These are phyloP conservation scores for Sinopyrophorus schimmeli DNA, from an alignment of 2,888 invertebrate genomes.

Conservation along the genomic window DNA sequence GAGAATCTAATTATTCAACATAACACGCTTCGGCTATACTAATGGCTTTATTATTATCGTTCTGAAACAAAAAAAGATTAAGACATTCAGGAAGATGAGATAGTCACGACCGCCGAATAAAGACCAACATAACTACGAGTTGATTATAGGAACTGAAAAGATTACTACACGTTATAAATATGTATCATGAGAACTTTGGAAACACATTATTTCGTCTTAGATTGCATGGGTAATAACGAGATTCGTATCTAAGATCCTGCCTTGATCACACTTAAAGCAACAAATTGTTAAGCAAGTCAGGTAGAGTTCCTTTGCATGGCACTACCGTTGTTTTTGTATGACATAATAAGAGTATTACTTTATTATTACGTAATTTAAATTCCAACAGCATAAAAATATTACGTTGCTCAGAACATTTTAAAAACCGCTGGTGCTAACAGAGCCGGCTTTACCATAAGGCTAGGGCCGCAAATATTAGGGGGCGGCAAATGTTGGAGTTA, in stretches of 20 bases:
- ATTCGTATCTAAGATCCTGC: conserved; percentile 18
- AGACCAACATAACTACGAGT: conserved; percentile 25
- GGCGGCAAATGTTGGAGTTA: too few species aligned
- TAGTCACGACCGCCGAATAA: conserved; percentile 32
- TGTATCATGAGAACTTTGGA: conserved; percentile 30
- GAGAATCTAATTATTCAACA: conserved; percentile 27
- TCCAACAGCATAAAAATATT: too few species aligned
- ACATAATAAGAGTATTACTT: too few species aligned
- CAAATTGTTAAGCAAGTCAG: conserved; percentile 12
- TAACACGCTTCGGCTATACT: conserved; percentile 30
- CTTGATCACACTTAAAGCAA: conserved; percentile 7
- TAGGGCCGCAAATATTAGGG: too few species aligned
- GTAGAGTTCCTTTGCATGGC: too few species aligned
- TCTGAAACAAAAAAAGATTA: conserved; percentile 29
- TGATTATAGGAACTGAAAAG: conserved; percentile 29
- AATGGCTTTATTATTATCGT: conserved; percentile 33
- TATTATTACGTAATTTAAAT: too few species aligned
- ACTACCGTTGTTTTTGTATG: too few species aligned
- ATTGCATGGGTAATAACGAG: conserved; percentile 12
- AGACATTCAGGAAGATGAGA: conserved; percentile 31
- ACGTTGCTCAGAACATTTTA: too few species aligned
- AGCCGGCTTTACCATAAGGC: too few species aligned
- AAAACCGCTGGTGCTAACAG: too few species aligned
- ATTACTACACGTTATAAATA: conserved; percentile 26
- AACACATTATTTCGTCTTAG: conserved; percentile 23